Evolutionary conservation across 1,140 invertebrate genomes (phyloP).

Genomic region (Steinernema feltiae): DNA sequence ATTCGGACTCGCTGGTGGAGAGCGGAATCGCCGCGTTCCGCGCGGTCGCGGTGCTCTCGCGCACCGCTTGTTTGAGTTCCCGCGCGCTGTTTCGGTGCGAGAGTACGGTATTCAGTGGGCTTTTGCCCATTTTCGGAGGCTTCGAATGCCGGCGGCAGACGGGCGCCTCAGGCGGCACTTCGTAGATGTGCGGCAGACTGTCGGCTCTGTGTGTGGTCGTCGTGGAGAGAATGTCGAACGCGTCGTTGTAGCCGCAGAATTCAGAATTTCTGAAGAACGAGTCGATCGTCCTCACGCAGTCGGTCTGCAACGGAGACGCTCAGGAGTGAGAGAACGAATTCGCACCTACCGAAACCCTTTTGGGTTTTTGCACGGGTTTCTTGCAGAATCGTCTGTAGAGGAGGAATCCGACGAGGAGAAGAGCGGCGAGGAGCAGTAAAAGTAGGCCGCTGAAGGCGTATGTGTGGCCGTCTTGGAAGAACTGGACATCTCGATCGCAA

Average conservation of each 20-base stretch:
- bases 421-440: background rate
- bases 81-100: background rate
- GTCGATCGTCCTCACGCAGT: background rate
- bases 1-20: conserved; percentile 4
- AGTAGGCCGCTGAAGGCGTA: background rate
- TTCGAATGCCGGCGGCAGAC: background rate
- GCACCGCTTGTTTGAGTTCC: background rate
- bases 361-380: background rate
- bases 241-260: background rate
- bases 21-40: background rate
- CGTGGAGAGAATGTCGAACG: background rate
- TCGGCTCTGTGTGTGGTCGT: background rate
- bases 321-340: background rate
- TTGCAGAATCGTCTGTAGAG: background rate
- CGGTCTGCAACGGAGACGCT: background rate
- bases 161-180: background rate
- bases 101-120: background rate
- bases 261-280: background rate
- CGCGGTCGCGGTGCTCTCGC: background rate
- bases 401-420: background rate
- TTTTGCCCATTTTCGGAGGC: background rate
- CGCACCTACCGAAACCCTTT: background rate
- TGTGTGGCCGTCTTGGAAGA: background rate
- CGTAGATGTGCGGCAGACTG: background rate
- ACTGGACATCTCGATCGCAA: background rate